Conservation (phyloP, 2,797 vertebrate species). For the Sarcoramphus papa region DNA sequence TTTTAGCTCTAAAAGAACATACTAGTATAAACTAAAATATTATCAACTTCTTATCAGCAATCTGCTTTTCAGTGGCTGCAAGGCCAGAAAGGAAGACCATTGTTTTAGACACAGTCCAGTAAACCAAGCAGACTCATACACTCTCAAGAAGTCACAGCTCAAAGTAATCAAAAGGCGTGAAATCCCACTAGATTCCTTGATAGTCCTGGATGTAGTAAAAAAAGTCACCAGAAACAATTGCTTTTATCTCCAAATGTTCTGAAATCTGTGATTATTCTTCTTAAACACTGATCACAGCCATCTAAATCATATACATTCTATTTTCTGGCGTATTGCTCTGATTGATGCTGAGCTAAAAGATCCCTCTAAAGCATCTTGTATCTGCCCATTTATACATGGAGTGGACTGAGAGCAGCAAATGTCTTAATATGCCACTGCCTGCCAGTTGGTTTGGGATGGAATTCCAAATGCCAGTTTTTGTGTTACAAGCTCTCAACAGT, state of each 20-base stretch:
- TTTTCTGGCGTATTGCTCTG: not conserved
- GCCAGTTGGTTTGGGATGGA: not conserved
- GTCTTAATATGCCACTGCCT: not conserved
- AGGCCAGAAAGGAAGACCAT: not conserved
- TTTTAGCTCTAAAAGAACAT: constrained; percentile 17
- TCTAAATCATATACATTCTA: not conserved
- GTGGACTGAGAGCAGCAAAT: not conserved
- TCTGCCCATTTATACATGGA: not conserved
- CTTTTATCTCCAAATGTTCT: not conserved
- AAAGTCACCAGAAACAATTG: not conserved
- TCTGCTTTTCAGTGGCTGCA: not conserved
- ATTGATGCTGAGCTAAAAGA: not conserved
- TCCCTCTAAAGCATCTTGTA: not conserved
- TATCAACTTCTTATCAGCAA: constrained; percentile 22
- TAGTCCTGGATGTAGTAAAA: not conserved
- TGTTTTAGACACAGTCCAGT: not conserved
- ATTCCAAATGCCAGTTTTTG: not conserved
- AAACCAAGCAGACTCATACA: not conserved
- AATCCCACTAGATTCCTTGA: not conserved
- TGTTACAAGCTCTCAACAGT: not conserved
- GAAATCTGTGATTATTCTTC: not conserved
- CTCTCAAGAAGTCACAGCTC: not conserved
- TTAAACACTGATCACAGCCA: not conserved
- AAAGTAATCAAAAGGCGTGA: not conserved
- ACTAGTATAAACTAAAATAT: constrained; percentile 12